A percentile compares a stretch with the other conserved stretches of the same genome.
Evolutionary conservation across 2,113 vertebrate species (phyloP).

Genomic region (Hyla sarda): DNA sequence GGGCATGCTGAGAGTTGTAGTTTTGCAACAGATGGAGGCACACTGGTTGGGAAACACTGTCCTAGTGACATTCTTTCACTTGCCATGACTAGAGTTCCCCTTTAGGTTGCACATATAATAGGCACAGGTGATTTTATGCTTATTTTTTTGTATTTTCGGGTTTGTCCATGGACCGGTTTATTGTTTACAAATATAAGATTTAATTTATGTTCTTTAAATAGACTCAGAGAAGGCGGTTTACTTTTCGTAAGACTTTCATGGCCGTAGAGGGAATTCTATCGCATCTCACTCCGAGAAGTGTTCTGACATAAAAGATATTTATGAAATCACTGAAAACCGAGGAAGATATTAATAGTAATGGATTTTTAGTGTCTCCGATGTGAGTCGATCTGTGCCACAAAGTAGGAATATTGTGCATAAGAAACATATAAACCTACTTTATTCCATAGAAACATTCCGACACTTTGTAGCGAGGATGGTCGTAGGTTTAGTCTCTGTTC

Average conservation of each 20-base stretch:
- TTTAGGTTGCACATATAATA: not conserved
- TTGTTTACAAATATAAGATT: not conserved
- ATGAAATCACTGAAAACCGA: slow-evolving; percentile 65
- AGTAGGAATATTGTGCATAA: slow-evolving; percentile 39
- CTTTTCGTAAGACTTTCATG: slow-evolving; percentile 44
- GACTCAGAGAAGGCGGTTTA: slow-evolving; percentile 21
- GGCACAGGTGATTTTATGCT: too few relatives aligned
- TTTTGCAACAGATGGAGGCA: too few relatives aligned
- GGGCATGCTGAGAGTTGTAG: too few relatives aligned
- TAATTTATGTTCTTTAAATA: slow-evolving; percentile 5
- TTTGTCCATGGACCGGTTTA: not conserved
- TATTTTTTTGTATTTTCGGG: not conserved
- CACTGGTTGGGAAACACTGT: too few relatives aligned
- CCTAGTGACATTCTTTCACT: too few relatives aligned
- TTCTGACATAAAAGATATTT: slow-evolving; percentile 65
- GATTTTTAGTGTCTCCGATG: slow-evolving; percentile 64
- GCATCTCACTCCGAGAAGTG: slow-evolving; percentile 64
- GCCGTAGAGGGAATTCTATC: slow-evolving; percentile 65
- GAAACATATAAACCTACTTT: slow-evolving; percentile 46
- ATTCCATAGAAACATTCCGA: not conserved
- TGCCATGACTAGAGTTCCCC: too few relatives aligned
- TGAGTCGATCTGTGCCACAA: slow-evolving; percentile 62
- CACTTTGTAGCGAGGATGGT: slow-evolving; percentile 18
- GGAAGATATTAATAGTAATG: slow-evolving; percentile 68
- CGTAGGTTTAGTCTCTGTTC: slow-evolving; percentile 6